Conservation (phyloP, 1,140 invertebrate species). For the Chlorops oryzae region DNA sequence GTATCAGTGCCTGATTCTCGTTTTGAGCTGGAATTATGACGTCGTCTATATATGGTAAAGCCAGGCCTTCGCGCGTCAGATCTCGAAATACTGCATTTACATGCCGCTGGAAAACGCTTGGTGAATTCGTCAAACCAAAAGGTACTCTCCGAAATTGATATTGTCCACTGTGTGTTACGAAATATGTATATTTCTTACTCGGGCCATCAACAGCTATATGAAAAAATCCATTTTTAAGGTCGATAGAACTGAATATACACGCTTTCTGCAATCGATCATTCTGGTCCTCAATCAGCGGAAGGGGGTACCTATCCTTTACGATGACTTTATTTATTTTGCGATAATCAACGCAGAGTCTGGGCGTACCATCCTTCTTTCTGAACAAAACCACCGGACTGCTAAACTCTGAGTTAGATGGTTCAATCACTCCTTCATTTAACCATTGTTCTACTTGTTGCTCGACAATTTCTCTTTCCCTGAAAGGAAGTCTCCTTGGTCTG, state of each 20-base stretch:
- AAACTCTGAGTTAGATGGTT: background rate
- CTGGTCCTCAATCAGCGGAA: constrained; percentile 32
- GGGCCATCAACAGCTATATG: constrained; percentile 27
- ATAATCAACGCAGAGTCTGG: constrained; percentile 21
- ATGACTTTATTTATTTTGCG: constrained; percentile 18
- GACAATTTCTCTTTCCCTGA: constrained; percentile 10
- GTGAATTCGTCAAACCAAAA: constrained; percentile 36
- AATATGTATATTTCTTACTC: constrained; percentile 33
- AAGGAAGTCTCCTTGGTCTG: background rate
- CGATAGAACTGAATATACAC: constrained; percentile 37
- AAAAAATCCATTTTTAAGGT: constrained; percentile 38
- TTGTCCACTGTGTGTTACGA: constrained; percentile 43
- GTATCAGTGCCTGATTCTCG: constrained; percentile 15
- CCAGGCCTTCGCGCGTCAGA: constrained; percentile 28
- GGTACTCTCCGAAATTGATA: constrained; percentile 52
- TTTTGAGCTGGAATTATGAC: constrained; percentile 26
- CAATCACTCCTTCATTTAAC: background rate
- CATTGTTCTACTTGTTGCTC: constrained; percentile 24
- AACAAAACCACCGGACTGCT: constrained; percentile 27
- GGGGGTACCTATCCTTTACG: constrained; percentile 23
- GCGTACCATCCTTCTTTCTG: constrained; percentile 20
- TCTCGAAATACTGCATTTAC: constrained; percentile 24
- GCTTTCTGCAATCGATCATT: constrained; percentile 18
- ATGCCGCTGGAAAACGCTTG: constrained; percentile 30
- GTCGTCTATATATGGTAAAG: constrained; percentile 24